A percentile compares a stretch with the other conserved stretches of the same genome.
Conservation (phyloP, 2,113 vertebrate genomes). For the Cettia cetti region DNA sequence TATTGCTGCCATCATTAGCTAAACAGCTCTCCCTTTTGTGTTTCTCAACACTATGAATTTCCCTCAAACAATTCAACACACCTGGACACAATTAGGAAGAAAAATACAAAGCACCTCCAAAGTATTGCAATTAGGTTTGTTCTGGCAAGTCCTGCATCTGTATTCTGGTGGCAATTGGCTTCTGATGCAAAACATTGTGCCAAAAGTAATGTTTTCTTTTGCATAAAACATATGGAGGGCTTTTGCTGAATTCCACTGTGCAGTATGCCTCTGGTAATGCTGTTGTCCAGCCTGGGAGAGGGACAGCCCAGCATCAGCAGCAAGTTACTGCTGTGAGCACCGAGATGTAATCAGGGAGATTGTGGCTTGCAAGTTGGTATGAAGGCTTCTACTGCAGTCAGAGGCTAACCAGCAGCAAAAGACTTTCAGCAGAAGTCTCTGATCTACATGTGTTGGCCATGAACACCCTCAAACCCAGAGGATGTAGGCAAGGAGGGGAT, state of each 20-base stretch:
- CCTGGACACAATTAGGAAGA: constrained; percentile 49
- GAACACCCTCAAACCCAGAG: background rate
- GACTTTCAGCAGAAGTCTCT: background rate
- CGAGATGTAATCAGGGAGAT: background rate
- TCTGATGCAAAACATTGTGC: background rate
- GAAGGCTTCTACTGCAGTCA: background rate
- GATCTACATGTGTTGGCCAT: background rate
- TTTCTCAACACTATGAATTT: constrained; percentile 8
- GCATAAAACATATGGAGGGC: background rate
- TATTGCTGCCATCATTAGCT: background rate
- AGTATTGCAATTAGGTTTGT: constrained; percentile 53
- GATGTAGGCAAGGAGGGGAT: background rate
- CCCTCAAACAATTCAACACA: constrained; percentile 45
- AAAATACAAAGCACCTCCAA: constrained; percentile 48
- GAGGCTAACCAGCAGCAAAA: background rate
- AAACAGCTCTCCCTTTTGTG: background rate
- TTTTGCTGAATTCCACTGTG: background rate
- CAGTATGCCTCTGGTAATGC: background rate
- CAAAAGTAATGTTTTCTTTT: constrained; percentile 57
- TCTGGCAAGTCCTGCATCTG: constrained; percentile 44
- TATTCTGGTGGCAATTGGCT: constrained; percentile 42
- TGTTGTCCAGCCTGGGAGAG: background rate
- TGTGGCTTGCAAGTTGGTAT: background rate
- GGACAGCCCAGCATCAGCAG: background rate
- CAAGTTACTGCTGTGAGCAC: background rate